Percentiles rank a stretch among this genome's conserved stretches.
Conservation (phyloP, 1,140 invertebrate species). For the Lasioglossum baleicum region DNA sequence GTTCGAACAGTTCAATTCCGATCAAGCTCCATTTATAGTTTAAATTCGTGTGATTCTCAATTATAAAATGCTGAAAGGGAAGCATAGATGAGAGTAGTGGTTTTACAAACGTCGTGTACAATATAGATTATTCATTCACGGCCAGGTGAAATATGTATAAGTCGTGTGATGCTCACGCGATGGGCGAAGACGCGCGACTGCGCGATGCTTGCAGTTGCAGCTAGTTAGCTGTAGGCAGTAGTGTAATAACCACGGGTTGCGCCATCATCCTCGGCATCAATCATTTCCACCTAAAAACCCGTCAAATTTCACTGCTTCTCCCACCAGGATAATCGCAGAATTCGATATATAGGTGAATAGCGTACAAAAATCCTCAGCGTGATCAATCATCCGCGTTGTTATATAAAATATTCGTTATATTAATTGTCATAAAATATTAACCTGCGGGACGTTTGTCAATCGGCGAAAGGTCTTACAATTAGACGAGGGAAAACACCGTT, state of each 20-base stretch:
- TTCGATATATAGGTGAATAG: no score
- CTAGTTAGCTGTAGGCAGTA: not conserved
- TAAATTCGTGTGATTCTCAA: no score
- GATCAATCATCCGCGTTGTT: no score
- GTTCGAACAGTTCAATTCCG: no score
- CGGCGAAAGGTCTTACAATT: not conserved
- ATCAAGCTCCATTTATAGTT: no score
- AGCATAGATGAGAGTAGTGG: no score
- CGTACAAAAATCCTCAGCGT: no score
- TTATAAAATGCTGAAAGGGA: no score
- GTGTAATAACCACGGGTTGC: not conserved
- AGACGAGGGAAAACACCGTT: not conserved
- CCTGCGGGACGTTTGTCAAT: not conserved
- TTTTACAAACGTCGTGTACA: no score
- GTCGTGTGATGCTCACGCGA: not conserved
- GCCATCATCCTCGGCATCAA: not conserved
- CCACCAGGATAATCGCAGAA: no score
- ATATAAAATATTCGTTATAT: not conserved
- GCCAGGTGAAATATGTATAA: not conserved
- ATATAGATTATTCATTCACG: conserved; percentile 2
- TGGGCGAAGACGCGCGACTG: conserved; percentile 30
- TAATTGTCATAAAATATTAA: not conserved
- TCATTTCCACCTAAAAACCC: no score
- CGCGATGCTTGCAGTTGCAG: conserved; percentile 24
- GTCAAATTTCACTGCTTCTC: no score